Evolutionary conservation across 1,140 invertebrate species (phyloP).

Genomic region (Diplogasteroides magnus): DNA sequence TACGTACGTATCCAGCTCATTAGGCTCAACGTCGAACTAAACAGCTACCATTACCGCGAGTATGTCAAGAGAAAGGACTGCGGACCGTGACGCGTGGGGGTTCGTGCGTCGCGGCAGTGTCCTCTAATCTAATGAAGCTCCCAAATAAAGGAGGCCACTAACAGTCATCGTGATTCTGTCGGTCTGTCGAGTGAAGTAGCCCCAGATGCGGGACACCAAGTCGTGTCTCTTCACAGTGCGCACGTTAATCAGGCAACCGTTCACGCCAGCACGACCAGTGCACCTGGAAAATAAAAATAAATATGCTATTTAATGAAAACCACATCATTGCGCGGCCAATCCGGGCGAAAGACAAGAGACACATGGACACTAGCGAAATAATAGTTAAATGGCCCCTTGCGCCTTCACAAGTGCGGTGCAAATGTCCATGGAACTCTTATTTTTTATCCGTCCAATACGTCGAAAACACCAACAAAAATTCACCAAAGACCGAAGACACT

Average conservation of each 20-base stretch:
- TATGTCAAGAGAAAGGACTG: too few species aligned
- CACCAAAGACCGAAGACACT: slow-evolving; percentile 67
- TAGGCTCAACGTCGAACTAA: slow-evolving; percentile 73
- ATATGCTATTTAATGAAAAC: too few species aligned
- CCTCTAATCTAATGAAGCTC: neutral
- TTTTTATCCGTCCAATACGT: too few species aligned
- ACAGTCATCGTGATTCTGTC: slow-evolving; percentile 73
- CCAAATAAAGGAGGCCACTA: neutral
- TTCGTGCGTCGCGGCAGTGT: neutral
- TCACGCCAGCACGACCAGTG: slow-evolving; percentile 83
- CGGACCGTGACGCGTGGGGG: too few species aligned
- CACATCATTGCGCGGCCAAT: too few species aligned
- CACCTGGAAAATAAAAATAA: slow-evolving; percentile 74
- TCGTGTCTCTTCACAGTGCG: slow-evolving; percentile 77
- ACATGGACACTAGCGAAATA: neutral
- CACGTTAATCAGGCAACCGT: slow-evolving; percentile 91
- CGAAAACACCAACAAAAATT: neutral
- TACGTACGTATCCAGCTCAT: slow-evolving; percentile 88
- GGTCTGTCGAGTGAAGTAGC: slow-evolving; percentile 73
- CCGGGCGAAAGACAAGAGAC: neutral
- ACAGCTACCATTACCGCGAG: neutral
- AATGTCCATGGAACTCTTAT: too few species aligned
- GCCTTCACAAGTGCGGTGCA: too few species aligned
- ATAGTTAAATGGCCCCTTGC: neutral
- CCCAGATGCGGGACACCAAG: slow-evolving; percentile 76